phyloP scores from a whole-genome alignment of 2,113 vertebrate genomes.

The Athene cunicularia region DNA sequence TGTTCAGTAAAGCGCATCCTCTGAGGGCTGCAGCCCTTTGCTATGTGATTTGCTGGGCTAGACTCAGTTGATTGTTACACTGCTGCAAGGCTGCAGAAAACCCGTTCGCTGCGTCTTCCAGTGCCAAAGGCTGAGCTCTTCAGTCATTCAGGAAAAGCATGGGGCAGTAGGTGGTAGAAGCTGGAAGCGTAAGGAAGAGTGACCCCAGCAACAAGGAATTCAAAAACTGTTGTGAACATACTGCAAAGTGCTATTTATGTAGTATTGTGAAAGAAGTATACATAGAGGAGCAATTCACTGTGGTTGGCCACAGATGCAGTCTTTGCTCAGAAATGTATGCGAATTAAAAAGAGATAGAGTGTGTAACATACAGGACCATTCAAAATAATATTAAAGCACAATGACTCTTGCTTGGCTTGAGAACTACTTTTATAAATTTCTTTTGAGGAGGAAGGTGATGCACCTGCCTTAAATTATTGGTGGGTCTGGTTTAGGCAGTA shows the following conservation, averaged over 20 bases:
- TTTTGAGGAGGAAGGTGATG: background rate
- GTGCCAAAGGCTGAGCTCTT: background rate
- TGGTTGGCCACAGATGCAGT: background rate
- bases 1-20: background rate
- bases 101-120: background rate
- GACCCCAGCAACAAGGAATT: background rate
- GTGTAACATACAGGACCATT: background rate
- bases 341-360: background rate
- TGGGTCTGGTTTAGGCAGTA: background rate
- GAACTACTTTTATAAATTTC: background rate
- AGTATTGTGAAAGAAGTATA: background rate
- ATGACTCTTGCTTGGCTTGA: background rate
- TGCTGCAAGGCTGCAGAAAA: background rate
- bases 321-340: background rate
- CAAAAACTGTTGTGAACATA: background rate
- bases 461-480: background rate
- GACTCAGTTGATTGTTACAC: rapidly evolving
- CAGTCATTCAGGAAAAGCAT: background rate
- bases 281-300: background rate
- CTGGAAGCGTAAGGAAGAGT: background rate
- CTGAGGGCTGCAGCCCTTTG: background rate
- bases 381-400: background rate
- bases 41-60: background rate
- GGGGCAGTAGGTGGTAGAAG: background rate
- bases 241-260: background rate